phyloP scores from a whole-genome alignment of 2,888 invertebrate genomes.

The Tetheella fluctuosa region DNA sequence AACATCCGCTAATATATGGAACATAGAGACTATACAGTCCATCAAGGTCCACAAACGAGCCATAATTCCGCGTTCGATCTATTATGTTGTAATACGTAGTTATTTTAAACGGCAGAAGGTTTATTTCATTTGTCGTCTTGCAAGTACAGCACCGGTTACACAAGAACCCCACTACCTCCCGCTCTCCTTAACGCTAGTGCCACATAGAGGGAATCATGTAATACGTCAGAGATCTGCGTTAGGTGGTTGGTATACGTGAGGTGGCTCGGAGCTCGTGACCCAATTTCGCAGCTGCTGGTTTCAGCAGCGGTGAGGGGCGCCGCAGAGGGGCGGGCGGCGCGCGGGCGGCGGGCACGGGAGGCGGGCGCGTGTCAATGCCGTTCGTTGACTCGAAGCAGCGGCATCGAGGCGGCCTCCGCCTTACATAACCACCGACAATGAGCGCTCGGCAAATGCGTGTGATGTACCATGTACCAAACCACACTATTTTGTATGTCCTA shows the following conservation, averaged over 20 bases:
- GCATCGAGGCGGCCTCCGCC: conserved; percentile 80
- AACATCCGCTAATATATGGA: conserved; percentile 10
- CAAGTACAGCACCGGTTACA: conserved; percentile 51
- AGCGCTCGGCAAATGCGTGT: conserved; percentile 72
- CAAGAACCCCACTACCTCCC: conserved; percentile 37
- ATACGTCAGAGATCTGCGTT: conserved; percentile 56
- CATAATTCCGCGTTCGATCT: conserved; percentile 59
- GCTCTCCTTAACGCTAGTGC: neutral
- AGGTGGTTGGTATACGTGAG: conserved; percentile 70
- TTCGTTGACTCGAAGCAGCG: conserved; percentile 81
- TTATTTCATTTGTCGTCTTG: conserved; percentile 70
- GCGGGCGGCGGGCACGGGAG: conserved; percentile 52
- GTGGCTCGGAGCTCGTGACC: conserved; percentile 80
- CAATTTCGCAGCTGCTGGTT: conserved; percentile 83
- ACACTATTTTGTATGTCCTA: conserved; percentile 24
- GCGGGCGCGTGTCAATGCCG: conserved; percentile 82
- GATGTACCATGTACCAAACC: conserved; percentile 57
- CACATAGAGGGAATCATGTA: conserved; percentile 31
- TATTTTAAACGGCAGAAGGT: conserved; percentile 70
- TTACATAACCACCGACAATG: conserved; percentile 83
- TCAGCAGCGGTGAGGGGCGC: conserved; percentile 73
- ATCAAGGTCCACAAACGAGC: conserved; percentile 45
- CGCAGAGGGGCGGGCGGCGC: conserved; percentile 48
- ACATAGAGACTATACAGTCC: conserved; percentile 33
- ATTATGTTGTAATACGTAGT: conserved; percentile 59